A percentile compares a stretch with the other conserved stretches of the same genome.
Conservation (phyloP, 64 coral and sea anemone species). For the Stichodactyla mertensii region DNA sequence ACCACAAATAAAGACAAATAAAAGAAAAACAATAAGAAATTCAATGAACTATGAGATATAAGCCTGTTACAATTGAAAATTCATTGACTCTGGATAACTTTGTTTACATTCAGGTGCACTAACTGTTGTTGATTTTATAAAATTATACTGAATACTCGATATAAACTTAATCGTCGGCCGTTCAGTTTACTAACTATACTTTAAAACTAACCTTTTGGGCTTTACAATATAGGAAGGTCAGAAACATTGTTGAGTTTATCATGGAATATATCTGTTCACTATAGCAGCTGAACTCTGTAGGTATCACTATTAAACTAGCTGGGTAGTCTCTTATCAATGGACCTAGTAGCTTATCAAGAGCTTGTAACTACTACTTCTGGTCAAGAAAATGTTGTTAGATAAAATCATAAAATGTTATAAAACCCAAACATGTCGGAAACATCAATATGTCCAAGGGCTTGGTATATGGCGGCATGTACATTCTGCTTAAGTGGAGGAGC, state of each 20-base stretch:
- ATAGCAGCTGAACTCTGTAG: not conserved
- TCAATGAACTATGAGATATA: not conserved
- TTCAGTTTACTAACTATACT: not conserved
- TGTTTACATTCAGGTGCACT: constrained; percentile 5
- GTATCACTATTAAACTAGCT: too few relatives aligned
- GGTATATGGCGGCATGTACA: constrained; percentile 23
- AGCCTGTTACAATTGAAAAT: not conserved
- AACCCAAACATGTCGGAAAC: constrained; percentile 15
- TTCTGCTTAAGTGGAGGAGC: constrained; percentile 19
- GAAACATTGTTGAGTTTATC: constrained; percentile 8
- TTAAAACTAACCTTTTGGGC: not conserved
- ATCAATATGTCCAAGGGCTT: constrained; percentile 3
- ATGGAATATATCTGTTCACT: constrained; percentile 12
- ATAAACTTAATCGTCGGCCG: not conserved
- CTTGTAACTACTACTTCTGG: constrained; percentile 11
- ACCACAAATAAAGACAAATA: constrained; percentile 13
- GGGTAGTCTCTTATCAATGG: not conserved
- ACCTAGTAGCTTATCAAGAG: not conserved
- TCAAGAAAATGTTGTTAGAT: constrained; percentile 4
- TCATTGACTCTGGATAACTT: not conserved
- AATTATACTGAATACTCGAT: not conserved
- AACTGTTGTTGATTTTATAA: not conserved
- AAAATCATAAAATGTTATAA: constrained; percentile 14
- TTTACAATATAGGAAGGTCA: not conserved
- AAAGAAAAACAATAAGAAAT: not conserved